Conservation (phyloP, 2,888 invertebrate species). For the Limnephilus auricula region DNA sequence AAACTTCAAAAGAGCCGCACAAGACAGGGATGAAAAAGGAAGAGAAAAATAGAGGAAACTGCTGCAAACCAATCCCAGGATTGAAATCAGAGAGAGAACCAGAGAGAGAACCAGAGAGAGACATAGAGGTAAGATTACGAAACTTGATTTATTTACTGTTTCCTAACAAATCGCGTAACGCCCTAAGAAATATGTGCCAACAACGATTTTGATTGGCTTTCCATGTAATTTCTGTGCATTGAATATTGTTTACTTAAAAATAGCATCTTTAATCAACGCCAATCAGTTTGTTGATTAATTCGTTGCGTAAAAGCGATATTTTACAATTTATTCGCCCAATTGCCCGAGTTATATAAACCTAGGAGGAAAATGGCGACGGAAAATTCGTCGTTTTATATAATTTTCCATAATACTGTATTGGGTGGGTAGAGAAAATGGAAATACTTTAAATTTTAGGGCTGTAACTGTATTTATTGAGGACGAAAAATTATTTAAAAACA, state of each 20-base stretch:
- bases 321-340: neutral
- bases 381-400: constrained; percentile 44
- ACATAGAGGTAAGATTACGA: neutral
- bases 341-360: neutral
- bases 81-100: too few species aligned
- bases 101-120: too few species aligned
- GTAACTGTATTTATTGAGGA: neutral
- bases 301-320: neutral
- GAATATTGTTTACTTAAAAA: neutral
- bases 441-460: neutral
- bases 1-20: too few species aligned
- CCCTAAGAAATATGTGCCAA: neutral
- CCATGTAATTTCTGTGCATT: neutral
- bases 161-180: neutral
- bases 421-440: neutral
- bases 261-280: neutral
- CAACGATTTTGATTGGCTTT: neutral
- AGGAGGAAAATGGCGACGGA: constrained; percentile 22
- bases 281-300: neutral
- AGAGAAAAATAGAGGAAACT: too few species aligned
- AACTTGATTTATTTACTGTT: neutral
- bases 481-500: neutral
- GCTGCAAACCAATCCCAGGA: too few species aligned
- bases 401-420: constrained; percentile 45
- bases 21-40: too few species aligned